Base-by-base conservation (phyloP, 2,797 vertebrate genomes). In the Sebastes hubbsi region DNA sequence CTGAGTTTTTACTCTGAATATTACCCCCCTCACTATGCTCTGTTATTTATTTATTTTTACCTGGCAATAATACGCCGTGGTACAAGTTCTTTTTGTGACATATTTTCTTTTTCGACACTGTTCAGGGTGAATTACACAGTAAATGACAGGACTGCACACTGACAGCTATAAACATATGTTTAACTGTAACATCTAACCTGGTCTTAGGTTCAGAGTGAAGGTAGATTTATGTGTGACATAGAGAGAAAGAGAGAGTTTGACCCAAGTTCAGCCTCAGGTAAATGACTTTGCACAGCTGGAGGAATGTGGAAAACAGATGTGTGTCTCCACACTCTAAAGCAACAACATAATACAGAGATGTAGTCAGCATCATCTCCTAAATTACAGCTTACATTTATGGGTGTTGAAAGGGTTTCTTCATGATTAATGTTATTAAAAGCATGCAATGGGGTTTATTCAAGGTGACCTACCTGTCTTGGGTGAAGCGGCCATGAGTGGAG, bases 391-490 rank as follows among this genome's bases (percentile, higher is more conserved):
- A 58, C 30, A 49, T 27, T 49, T 8, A 67, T 4, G 1, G 24
- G 10, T 75, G 64, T 13, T 77, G 59, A 54, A 63, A 64, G 49
- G 4, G 2, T 24, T 11, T 49, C 36, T 36, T 36, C 52, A 32
- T 56, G 34, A 49, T 12, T 9, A 4, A 20, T 74, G 30, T 66
- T 63, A 74, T 60, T 61, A 74, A 78, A 85, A 70, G 22, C 42
- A n/a, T n/a, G 12, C 12, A 54, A 5, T 24, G 1, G 3, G 3
- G 36, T 18, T 20, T 32, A 36, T 69, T 74, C 13, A 62, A 12
- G 29, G 34, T 54, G 16, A 65, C 32, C 75, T 94, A 98, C 98
- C 97, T 98, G 94, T 97, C 92, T 79, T 95, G 94, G 11, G 9
- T 92, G 77, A 92, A 94, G 46, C 64, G 95, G 4, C 95, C 93